Conservation (phyloP, 2,113 vertebrate species). For the Diadophis punctatus region DNA sequence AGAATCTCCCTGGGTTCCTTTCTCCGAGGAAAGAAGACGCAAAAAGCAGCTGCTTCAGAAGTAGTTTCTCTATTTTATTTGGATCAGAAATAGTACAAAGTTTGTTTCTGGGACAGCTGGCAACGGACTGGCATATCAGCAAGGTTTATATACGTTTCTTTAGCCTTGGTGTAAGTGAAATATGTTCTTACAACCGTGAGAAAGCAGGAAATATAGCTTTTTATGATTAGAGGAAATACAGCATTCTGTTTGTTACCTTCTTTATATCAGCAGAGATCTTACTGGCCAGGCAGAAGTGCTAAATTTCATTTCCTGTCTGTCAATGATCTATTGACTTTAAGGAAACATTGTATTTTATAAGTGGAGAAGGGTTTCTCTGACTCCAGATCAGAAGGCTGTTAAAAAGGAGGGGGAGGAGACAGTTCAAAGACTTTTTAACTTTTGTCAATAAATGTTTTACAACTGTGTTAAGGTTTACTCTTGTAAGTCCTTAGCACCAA, state of each 20-base stretch:
- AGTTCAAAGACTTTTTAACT: background rate
- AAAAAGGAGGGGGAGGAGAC: background rate
- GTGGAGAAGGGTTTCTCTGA: background rate
- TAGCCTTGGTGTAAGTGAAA: too few relatives aligned
- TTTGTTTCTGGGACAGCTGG: background rate
- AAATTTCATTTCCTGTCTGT: background rate
- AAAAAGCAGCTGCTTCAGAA: background rate
- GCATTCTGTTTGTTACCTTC: background rate
- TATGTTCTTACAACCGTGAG: background rate
- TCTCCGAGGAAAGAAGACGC: background rate
- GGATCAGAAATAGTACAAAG: background rate
- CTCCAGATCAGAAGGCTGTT: background rate
- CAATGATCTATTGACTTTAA: background rate
- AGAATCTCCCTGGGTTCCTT: background rate
- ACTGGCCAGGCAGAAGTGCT: background rate
- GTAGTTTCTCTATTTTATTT: background rate
- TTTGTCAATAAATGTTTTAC: background rate
- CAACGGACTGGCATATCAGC: background rate
- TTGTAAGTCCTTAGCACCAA: background rate
- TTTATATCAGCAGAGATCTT: background rate
- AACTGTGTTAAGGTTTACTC: background rate
- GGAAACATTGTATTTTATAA: background rate
- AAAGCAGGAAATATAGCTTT: background rate
- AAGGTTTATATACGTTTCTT: background rate
- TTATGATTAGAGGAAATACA: background rate